These are phyloP conservation scores for Byasa hedistus DNA, from an alignment of 2,888 invertebrate genomes.

Conservation along the genomic window DNA sequence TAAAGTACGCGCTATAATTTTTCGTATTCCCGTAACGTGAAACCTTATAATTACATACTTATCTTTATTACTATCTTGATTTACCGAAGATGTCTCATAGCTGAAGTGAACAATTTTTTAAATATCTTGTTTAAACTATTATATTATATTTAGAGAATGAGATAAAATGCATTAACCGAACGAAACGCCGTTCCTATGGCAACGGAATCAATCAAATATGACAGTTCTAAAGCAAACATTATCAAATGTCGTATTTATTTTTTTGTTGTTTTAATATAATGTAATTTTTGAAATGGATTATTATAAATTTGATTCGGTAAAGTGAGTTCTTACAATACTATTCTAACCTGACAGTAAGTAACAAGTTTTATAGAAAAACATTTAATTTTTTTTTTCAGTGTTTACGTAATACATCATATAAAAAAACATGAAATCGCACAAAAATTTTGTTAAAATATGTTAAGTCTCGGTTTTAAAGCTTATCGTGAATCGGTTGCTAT, in stretches of 20 bases:
- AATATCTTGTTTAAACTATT: neutral
- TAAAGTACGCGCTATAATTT: neutral
- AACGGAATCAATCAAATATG: slow-evolving; percentile 22
- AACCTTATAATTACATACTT: neutral
- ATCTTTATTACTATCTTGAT: neutral
- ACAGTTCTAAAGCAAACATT: neutral
- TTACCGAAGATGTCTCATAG: neutral
- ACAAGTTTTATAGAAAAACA: neutral
- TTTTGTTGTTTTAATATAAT: slow-evolving; percentile 2
- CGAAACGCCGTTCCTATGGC: slow-evolving; percentile 17
- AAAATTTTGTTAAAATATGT: no score
- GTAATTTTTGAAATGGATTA: slow-evolving; percentile 5
- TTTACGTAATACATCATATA: neutral
- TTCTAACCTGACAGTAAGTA: slow-evolving; percentile 1
- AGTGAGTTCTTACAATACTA: neutral
- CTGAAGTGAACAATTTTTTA: neutral
- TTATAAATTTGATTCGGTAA: neutral
- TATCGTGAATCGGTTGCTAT: neutral
- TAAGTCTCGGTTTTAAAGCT: neutral
- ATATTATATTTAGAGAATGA: neutral
- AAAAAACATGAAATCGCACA: no score
- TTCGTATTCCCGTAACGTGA: no score
- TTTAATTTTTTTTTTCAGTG: neutral
- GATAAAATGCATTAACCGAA: slow-evolving; percentile 9
- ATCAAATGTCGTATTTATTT: neutral